Evolutionary conservation across 2,113 vertebrate species (phyloP), one percentile per base, ranked within the genome.

Genomic region (Sturnus vulgaris): DNA sequence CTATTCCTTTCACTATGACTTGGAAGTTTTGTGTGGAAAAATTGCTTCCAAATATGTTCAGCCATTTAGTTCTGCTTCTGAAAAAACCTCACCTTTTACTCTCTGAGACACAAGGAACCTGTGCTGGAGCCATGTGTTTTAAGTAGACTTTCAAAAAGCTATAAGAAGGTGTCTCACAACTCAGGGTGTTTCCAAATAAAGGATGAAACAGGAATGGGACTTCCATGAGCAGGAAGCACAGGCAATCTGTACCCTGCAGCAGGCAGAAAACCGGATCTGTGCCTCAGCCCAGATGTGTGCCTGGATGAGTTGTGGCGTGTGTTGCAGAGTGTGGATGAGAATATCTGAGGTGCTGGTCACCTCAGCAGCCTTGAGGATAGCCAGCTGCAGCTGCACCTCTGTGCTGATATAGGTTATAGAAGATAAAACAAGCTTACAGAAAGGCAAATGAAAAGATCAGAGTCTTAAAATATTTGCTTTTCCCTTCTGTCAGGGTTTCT

Each of bases 321-420:
- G 15, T 39, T 89, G 37, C 37, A 57, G 68, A 56, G 14, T 0
- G 2, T 10, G 14, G 5, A 20, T 44, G 39, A 77, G 71, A 92
- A 50, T 5, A 73, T 19, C 17, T 84, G 50, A 75, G 33, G 11
- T 14, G 7, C 19, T 5, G 50, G 40, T 65, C 57, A 33, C 37
- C 46, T 69, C 2, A 2, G 31, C 31, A 88, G 53, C 25, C 37
- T 35, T 69, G 55, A 46, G 35, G 5, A 49, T 50, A 71, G 22
- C 33, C 0, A 0, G 15, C 63, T 80, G 33, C 37, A 49, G 24
- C 44, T 65, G 33, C 23, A 23, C 24, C 28, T 76, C n/a, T 46
- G 14, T 49, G 71, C 37, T 86, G 31, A 8, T 61, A 47, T 46
- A 57, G 18, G 28, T 13, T 53, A 5, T 9, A n/a, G 31, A 84